phyloP scores from a whole-genome alignment of 2,113 vertebrate species.

The Odontophorus gujanensis region DNA sequence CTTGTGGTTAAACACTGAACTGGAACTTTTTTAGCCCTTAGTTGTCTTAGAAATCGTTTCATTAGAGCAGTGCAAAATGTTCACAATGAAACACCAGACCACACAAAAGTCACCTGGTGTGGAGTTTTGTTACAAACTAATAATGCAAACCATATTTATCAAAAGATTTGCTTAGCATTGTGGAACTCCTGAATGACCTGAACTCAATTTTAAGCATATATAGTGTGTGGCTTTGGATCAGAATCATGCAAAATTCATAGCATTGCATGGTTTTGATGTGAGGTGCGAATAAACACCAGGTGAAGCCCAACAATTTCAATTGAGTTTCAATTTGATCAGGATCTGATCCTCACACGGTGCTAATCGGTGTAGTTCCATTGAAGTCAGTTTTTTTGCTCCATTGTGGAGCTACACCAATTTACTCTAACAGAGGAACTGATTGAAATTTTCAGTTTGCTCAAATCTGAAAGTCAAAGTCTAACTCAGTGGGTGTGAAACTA shows the following conservation, averaged over 20 bases:
- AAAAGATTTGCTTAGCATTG: constrained; percentile 34
- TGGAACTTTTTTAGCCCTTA: constrained; percentile 11
- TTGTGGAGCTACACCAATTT: constrained; percentile 36
- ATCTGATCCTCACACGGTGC: constrained; percentile 23
- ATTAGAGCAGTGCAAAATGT: constrained; percentile 60
- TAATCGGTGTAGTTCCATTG: constrained; percentile 51
- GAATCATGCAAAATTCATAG: constrained; percentile 60
- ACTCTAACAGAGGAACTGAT: constrained; percentile 39
- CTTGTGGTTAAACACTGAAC: neutral
- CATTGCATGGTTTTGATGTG: constrained; percentile 66
- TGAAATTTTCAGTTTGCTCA: constrained; percentile 53
- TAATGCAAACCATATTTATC: constrained; percentile 67
- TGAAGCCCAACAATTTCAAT: constrained; percentile 60
- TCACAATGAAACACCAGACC: constrained; percentile 64
- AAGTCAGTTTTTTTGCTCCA: neutral
- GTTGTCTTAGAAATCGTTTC: constrained; percentile 56
- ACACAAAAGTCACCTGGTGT: constrained; percentile 70
- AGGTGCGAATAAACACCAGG: constrained; percentile 65
- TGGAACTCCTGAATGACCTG: constrained; percentile 65
- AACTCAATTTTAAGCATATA: constrained; percentile 62
- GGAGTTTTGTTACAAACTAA: constrained; percentile 65
- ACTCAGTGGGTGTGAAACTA: constrained; percentile 65
- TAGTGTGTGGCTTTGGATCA: constrained; percentile 57
- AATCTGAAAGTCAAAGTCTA: constrained; percentile 51
- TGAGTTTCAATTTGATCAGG: constrained; percentile 65